Evolutionary conservation across 2,888 invertebrate species (phyloP), one percentile per base, ranked within the genome.

Genomic region (Papilio elwesi): DNA sequence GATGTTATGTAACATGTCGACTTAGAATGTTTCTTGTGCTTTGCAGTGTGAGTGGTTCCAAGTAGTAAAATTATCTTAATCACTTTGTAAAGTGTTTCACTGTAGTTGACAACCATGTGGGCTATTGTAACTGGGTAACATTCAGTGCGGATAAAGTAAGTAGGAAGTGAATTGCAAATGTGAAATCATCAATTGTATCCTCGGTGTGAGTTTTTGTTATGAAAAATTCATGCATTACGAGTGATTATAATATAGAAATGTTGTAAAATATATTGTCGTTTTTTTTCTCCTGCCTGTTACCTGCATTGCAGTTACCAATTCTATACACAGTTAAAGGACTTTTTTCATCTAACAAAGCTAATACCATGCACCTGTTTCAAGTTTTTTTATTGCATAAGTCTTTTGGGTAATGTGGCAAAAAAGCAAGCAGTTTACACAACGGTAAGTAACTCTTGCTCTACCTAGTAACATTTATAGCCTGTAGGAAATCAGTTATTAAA

Each of bases 221-320:
- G 84, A 90, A 92, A 93, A 93, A 87, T 86, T 88, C 90, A 88
- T 81, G 78, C 84, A 74, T 75, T 78, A 79, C 84, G 92, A 91
- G 90, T 85, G 82, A 87, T 84, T 79, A 82, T 82, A 87, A 87
- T 89, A 87, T 91, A 90, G 87, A 83, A 82, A 86, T 88, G 85
- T 83, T 84, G 82, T 82, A 84, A 86, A 84, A 84, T 82, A 81
- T 74, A 57, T 69, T 77, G 67, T 76, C 76, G 80, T 79, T 80
- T 85, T 82, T 76, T 80, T 86, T 85, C 79, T 78, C 63, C 69
- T 78, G 76, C 64, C 69, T 73, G 76, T 79, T 79, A 74, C 74
- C 74, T 74, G 74, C 71, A 74, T 74, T 75, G 72, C 73, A 67
- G 68, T 68, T 68, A 66, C 68, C 59, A 62, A 49, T 51, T 47